Evolutionary conservation across 1,140 invertebrate genomes (phyloP).

Genomic region (Drosophila quadrilineata): DNA sequence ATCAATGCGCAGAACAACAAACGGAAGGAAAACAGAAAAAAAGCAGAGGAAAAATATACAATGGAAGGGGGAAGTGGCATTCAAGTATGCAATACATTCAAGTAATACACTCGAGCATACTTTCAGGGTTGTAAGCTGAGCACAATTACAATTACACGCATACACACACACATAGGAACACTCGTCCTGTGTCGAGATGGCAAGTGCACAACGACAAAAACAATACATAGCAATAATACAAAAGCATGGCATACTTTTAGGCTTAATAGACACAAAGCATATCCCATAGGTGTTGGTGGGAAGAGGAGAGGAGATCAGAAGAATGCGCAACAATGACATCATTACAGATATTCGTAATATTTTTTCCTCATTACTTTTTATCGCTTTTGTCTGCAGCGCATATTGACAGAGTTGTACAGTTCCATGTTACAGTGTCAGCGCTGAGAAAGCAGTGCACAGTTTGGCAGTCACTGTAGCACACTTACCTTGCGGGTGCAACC

Average conservation of each 20-base stretch:
- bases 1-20: neutral
- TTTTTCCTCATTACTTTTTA: neutral
- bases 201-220: slow-evolving; percentile 22
- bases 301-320: neutral
- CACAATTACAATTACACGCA: slow-evolving; percentile 17
- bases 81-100: neutral
- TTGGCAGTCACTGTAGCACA: slow-evolving; percentile 48
- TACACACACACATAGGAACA: neutral
- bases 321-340: slow-evolving; percentile 47
- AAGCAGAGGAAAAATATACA: neutral
- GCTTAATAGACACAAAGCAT: slow-evolving; percentile 11
- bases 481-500: slow-evolving; percentile 94
- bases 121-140: slow-evolving; percentile 25
- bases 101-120: slow-evolving; percentile 11
- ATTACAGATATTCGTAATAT: slow-evolving; percentile 40
- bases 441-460: slow-evolving; percentile 39
- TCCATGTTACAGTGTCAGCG: slow-evolving; percentile 5
- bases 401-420: slow-evolving; percentile 32
- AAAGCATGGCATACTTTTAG: slow-evolving; percentile 38
- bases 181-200: neutral
- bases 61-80: neutral
- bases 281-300: neutral
- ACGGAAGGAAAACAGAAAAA: slow-evolving; percentile 25
- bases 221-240: slow-evolving; percentile 12
- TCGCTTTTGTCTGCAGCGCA: neutral